A percentile compares a stretch with the other conserved stretches of the same genome.
These are phyloP conservation scores for Aegotheles bennettii DNA, from an alignment of 2,113 vertebrate species.

Conservation along the genomic window DNA sequence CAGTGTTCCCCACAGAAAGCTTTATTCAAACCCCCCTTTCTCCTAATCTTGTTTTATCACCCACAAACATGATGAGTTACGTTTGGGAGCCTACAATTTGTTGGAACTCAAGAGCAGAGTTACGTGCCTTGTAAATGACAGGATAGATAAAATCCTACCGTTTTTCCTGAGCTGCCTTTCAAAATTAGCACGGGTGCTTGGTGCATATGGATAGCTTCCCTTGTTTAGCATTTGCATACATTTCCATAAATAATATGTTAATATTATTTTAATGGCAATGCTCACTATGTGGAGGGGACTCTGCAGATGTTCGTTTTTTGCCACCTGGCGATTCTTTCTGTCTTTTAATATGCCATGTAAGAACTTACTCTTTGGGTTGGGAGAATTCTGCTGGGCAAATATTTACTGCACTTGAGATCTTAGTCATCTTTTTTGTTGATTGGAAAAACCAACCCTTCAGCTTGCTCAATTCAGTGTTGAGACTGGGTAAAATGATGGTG, in stretches of 20 bases:
- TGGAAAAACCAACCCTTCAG: background rate
- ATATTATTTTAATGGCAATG: background rate
- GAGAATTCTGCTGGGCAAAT: background rate
- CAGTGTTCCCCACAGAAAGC: background rate
- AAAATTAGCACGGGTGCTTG: background rate
- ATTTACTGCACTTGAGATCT: background rate
- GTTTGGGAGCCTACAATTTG: background rate
- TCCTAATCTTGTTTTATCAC: background rate
- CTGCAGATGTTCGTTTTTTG: background rate
- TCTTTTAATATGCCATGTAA: background rate
- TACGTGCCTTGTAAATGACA: background rate
- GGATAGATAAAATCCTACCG: background rate
- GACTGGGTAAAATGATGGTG: background rate
- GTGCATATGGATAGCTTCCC: background rate
- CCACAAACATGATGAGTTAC: background rate
- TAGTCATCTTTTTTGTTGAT: background rate
- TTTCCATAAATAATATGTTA: background rate
- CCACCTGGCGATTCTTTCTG: background rate
- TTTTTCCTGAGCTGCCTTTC: background rate
- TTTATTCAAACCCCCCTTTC: background rate
- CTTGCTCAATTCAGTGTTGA: background rate
- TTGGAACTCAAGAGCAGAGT: background rate
- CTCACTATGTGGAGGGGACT: background rate
- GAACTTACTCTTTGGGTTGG: background rate
- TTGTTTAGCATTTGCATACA: conserved; percentile 8